phyloP scores from a whole-genome alignment of 2,888 invertebrate species.

The Helicoverpa assulta region DNA sequence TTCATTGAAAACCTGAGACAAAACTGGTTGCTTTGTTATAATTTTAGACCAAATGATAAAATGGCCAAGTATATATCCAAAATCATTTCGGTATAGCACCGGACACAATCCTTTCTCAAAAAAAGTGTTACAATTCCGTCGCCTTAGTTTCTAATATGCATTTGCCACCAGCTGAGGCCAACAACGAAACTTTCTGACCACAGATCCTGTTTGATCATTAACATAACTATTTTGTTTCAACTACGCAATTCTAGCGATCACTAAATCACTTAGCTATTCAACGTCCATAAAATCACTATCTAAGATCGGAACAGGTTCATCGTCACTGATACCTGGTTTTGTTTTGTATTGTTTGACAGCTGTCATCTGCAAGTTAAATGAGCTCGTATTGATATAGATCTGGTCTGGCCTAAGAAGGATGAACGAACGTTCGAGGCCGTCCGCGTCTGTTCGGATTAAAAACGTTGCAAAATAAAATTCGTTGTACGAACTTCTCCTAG shows the following conservation, averaged over 20 bases:
- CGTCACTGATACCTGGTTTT: constrained; percentile 36
- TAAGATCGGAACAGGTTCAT: constrained; percentile 46
- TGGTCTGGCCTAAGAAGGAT: constrained; percentile 47
- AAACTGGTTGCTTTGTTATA: too few relatives aligned
- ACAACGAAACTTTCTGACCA: constrained; percentile 35
- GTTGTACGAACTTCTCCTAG: too few relatives aligned
- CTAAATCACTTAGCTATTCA: constrained; percentile 34
- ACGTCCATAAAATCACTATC: constrained; percentile 30
- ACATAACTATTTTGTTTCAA: constrained; percentile 54
- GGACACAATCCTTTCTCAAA: background rate
- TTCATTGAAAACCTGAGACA: too few relatives aligned
- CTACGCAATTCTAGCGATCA: constrained; percentile 46
- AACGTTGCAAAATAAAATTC: too few relatives aligned
- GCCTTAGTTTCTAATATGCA: constrained; percentile 8
- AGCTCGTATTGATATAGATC: constrained; percentile 51
- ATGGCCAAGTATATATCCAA: too few relatives aligned
- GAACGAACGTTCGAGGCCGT: constrained; percentile 42
- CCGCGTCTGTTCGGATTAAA: too few relatives aligned
- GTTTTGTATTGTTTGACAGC: constrained; percentile 53
- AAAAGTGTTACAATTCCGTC: constrained; percentile 13
- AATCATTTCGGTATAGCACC: too few relatives aligned
- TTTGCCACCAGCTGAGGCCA: constrained; percentile 4
- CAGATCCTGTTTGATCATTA: constrained; percentile 56
- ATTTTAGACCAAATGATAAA: too few relatives aligned
- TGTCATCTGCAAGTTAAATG: constrained; percentile 58